Conservation (phyloP, 2,797 vertebrate species). For the Enteromius argenteus region DNA sequence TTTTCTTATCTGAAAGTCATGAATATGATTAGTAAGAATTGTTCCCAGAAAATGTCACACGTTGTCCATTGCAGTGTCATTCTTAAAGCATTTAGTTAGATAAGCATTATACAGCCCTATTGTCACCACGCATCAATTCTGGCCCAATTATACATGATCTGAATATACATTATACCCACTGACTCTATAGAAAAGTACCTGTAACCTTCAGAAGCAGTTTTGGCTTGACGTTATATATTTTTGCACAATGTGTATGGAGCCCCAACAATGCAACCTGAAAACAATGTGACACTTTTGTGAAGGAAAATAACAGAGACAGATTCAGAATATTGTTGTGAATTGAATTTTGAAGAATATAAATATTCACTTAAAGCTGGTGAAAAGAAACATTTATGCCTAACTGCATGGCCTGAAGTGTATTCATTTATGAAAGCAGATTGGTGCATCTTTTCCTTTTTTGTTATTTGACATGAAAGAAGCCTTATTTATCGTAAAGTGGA, state of each 20-base stretch:
- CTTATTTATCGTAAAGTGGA: neutral
- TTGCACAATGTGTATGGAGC: slow-evolving; percentile 6
- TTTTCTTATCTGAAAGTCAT: slow-evolving; percentile 29
- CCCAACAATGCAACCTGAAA: neutral
- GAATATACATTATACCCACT: slow-evolving; percentile 1
- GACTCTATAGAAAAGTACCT: slow-evolving; percentile 5
- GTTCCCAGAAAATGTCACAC: slow-evolving; percentile 39
- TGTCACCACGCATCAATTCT: neutral
- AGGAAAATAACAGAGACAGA: neutral
- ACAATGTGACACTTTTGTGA: neutral
- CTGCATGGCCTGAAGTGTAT: neutral
- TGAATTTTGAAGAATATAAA: neutral
- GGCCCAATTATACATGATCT: neutral
- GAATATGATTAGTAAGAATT: slow-evolving; percentile 40
- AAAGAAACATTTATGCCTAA: neutral
- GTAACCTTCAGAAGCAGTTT: slow-evolving; percentile 24
- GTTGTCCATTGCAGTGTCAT: slow-evolving; percentile 9
- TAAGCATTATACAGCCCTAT: neutral
- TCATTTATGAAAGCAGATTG: neutral
- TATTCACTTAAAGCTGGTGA: neutral
- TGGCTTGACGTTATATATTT: neutral
- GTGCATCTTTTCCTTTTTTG: neutral
- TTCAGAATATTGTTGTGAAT: slow-evolving; percentile 1
- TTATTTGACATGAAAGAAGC: neutral
- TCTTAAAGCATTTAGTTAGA: slow-evolving; percentile 19